Evolutionary conservation across 2,113 vertebrate species (phyloP).

Genomic region (Microcebus lehilahytsara): DNA sequence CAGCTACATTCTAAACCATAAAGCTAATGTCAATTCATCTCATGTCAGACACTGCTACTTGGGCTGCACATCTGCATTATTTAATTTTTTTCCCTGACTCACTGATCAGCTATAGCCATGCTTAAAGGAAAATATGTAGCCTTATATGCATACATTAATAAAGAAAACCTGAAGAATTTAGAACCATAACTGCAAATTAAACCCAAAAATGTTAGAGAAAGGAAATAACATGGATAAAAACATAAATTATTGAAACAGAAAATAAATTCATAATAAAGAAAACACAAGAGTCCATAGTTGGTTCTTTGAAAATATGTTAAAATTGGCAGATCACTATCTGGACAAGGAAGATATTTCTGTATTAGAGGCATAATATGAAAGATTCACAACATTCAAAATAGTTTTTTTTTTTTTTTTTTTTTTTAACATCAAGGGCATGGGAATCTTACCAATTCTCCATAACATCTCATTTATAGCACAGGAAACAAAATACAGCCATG

Average conservation of each 20-base stretch:
- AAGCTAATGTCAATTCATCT: neutral
- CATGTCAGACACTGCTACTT: neutral
- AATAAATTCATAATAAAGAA: neutral
- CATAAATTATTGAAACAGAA: constrained; percentile 4
- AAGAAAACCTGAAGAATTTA: neutral
- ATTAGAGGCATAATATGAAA: neutral
- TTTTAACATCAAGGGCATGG: neutral
- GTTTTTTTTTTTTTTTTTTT: neutral
- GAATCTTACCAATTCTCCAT: neutral
- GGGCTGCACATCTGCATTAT: neutral
- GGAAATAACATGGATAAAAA: neutral
- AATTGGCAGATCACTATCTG: neutral
- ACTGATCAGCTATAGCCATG: constrained; percentile 2
- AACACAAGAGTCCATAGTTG: neutral
- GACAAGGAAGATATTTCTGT: neutral
- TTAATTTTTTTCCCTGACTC: neutral
- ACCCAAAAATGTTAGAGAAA: neutral
- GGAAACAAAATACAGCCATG: neutral
- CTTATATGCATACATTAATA: neutral
- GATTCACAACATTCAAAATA: neutral
- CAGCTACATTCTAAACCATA: neutral
- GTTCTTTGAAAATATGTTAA: neutral
- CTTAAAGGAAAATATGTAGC: constrained; percentile 49
- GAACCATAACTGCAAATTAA: neutral
- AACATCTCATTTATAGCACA: neutral